Conservation (phyloP, 1,140 invertebrate species). For the Trichonephila clavata region DNA sequence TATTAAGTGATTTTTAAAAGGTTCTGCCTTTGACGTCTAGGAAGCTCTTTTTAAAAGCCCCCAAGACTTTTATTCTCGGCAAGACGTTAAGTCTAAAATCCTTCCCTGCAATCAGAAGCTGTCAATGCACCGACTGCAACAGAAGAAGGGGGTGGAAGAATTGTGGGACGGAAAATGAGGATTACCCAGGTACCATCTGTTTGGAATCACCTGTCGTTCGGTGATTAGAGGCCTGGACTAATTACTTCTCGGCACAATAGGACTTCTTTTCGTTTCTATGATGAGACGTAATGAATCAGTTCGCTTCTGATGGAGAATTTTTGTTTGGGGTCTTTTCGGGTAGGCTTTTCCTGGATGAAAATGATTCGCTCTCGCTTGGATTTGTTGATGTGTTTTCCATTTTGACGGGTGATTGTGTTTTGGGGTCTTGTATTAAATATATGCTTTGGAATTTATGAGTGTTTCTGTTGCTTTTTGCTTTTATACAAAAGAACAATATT, state of each 20-base stretch:
- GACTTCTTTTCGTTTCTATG: constrained; percentile 3
- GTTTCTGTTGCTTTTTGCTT: no score
- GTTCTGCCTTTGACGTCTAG: neutral
- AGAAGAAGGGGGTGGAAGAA: neutral
- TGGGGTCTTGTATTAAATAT: neutral
- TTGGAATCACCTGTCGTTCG: constrained; percentile 14
- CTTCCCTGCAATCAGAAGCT: neutral
- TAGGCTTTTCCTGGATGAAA: neutral
- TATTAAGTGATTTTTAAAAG: constrained; percentile 22
- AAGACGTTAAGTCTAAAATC: neutral
- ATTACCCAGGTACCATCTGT: constrained; percentile 13
- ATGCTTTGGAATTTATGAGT: neutral
- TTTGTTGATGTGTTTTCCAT: neutral
- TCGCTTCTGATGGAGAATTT: constrained; percentile 3
- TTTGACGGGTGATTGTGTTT: neutral
- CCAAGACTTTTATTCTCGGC: neutral
- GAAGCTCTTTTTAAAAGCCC: constrained; percentile 17
- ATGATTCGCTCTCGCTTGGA: neutral
- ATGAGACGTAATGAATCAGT: constrained; percentile 23
- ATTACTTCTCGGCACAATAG: constrained; percentile 24
- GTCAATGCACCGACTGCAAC: neutral
- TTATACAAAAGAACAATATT: no score
- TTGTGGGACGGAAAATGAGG: neutral
- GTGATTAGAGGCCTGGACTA: constrained; percentile 25
- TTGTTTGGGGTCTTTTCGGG: neutral